phyloP scores from a whole-genome alignment of 1,140 invertebrate genomes.

The Conopomorpha cramerella region DNA sequence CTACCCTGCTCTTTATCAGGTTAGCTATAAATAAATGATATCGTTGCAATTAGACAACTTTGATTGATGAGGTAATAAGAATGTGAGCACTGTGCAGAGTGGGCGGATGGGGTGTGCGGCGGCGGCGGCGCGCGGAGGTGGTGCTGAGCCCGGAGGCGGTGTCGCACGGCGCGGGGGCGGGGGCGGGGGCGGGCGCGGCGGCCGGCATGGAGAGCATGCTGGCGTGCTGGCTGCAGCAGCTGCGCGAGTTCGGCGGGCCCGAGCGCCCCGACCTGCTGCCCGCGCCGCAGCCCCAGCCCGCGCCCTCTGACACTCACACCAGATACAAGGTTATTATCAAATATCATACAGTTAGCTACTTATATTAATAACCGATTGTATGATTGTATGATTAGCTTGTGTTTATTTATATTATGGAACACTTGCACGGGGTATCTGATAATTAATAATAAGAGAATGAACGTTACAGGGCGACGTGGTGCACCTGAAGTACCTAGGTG shows the following conservation, averaged over 20 bases:
- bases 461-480: conserved; percentile 80
- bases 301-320: conserved; percentile 69
- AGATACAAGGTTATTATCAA: conserved; percentile 73
- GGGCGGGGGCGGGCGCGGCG: conserved; percentile 62
- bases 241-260: conserved; percentile 78
- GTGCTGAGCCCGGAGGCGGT: conserved; percentile 23
- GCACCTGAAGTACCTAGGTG: conserved; percentile 73
- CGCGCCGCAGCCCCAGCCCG: conserved; percentile 76
- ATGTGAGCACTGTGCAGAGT: not conserved
- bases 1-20: too few relatives aligned
- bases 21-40: too few relatives aligned
- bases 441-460: conserved; percentile 1
- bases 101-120: not conserved
- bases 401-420: too few relatives aligned
- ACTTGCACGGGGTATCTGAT: too few relatives aligned
- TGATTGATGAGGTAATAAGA: too few relatives aligned
- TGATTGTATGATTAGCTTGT: too few relatives aligned
- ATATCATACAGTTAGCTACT: not conserved
- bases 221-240: conserved; percentile 78
- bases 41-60: too few relatives aligned
- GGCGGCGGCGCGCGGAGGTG: conserved; percentile 8
- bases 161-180: conserved; percentile 29
- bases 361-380: not conserved
- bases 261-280: conserved; percentile 84
- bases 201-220: conserved; percentile 83